phyloP scores from a whole-genome alignment of 2,797 vertebrate genomes.

The Diceros bicornis region DNA sequence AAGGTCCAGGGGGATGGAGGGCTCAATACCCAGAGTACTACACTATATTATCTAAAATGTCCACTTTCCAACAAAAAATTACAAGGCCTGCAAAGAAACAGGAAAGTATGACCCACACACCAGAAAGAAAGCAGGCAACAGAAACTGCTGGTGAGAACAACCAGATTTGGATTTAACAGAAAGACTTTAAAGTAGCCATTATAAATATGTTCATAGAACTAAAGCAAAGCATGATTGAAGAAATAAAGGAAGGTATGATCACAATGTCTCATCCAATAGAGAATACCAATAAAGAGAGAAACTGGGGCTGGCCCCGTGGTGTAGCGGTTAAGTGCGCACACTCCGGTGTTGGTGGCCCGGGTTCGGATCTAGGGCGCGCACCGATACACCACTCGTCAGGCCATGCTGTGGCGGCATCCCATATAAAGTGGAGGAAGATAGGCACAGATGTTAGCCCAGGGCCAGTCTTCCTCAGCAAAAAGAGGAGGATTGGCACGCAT shows the following conservation, averaged over 20 bases:
- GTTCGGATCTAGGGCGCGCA: too few species aligned
- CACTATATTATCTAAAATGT: not conserved
- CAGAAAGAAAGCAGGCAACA: not conserved
- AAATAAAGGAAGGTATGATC: not conserved
- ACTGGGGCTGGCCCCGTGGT: not conserved
- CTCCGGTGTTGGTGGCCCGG: too few species aligned
- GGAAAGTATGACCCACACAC: not conserved
- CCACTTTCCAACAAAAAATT: slow-evolving; percentile 8
- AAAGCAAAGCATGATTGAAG: not conserved
- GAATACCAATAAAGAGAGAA: not conserved
- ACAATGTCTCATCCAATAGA: not conserved
- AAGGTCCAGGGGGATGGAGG: not conserved
- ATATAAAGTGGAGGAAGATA: too few species aligned
- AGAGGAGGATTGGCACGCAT: too few species aligned
- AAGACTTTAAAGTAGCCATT: not conserved
- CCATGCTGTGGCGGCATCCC: too few species aligned
- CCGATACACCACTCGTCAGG: too few species aligned
- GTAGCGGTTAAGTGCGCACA: too few species aligned
- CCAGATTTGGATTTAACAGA: not conserved
- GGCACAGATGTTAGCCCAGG: too few species aligned
- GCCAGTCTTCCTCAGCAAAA: too few species aligned
- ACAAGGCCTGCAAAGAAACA: not conserved
- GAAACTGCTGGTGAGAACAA: not conserved
- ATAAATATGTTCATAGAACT: not conserved
- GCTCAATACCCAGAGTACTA: not conserved